These are phyloP conservation scores for Heterocephalus glaber DNA, from an alignment of 2,113 vertebrate species.

Conservation along the genomic window DNA sequence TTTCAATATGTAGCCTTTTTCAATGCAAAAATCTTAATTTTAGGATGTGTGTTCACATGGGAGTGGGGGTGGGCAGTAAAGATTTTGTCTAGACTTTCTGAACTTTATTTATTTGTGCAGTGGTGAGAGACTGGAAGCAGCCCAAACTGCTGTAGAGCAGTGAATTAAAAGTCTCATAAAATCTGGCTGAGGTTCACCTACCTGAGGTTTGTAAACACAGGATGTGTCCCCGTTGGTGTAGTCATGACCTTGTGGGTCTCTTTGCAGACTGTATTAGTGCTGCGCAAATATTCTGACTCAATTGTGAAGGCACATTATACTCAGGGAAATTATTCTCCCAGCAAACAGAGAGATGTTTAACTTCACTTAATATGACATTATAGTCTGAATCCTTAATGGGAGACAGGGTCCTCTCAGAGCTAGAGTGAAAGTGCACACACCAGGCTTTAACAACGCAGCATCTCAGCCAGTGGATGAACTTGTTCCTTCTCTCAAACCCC, in stretches of 20 bases:
- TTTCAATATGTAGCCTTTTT: neutral
- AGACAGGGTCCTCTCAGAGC: constrained; percentile 47
- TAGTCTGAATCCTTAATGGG: constrained; percentile 76
- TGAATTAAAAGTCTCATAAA: neutral
- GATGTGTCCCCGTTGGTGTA: neutral
- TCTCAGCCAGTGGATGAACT: neutral
- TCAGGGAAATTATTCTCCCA: constrained; percentile 75
- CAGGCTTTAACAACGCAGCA: neutral
- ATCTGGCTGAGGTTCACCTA: neutral
- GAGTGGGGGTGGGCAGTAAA: neutral
- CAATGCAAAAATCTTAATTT: neutral
- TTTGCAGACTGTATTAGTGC: constrained; percentile 69
- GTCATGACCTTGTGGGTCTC: constrained; percentile 66
- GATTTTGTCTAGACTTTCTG: neutral
- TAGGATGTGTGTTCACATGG: neutral
- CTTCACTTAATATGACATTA: constrained; percentile 74
- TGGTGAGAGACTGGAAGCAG: neutral
- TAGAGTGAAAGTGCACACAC: neutral
- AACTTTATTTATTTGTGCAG: neutral
- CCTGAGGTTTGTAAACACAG: constrained; percentile 53
- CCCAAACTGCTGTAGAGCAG: neutral
- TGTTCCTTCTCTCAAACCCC: neutral
- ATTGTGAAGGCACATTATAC: constrained; percentile 74
- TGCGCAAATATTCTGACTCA: constrained; percentile 73
- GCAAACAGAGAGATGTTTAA: constrained; percentile 79